Evolutionary conservation across 2,113 vertebrate genomes (phyloP).

Genomic region (Boulengeromyrus knoepffleri): DNA sequence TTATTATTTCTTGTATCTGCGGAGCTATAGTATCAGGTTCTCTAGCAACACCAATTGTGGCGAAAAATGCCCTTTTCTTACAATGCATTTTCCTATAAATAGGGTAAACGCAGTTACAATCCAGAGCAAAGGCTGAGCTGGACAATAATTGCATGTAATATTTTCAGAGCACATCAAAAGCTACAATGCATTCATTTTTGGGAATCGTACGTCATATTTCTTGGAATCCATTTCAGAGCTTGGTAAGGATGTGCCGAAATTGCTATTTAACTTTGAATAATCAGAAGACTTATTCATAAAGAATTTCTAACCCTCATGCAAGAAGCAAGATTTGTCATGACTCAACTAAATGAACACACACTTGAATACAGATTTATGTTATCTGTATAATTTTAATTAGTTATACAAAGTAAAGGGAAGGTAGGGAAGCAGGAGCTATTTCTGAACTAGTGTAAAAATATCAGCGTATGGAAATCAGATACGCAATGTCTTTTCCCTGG

Average conservation of each 20-base stretch:
- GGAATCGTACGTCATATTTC: neutral
- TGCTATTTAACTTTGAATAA: neutral
- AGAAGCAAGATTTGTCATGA: neutral
- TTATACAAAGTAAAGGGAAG: neutral
- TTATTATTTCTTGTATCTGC: neutral
- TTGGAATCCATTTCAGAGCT: neutral
- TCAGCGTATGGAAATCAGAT: neutral
- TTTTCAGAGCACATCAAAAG: neutral
- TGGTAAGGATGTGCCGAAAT: neutral
- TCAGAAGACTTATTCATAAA: neutral
- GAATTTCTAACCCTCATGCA: neutral
- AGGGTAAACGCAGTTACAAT: neutral
- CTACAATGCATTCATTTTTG: neutral
- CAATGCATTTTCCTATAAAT: neutral
- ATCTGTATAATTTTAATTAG: neutral
- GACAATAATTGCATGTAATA: neutral
- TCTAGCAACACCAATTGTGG: neutral
- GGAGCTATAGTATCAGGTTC: neutral
- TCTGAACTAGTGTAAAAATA: neutral
- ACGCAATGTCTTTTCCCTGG: neutral
- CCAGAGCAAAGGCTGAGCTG: neutral
- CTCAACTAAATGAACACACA: neutral
- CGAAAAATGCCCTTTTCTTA: neutral
- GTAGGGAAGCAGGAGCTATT: neutral
- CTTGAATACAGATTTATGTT: neutral